A percentile compares a stretch with the other conserved stretches of the same genome.
Conservation (phyloP, 2,888 invertebrate species). For the Dasysyrphus albostriatus region DNA sequence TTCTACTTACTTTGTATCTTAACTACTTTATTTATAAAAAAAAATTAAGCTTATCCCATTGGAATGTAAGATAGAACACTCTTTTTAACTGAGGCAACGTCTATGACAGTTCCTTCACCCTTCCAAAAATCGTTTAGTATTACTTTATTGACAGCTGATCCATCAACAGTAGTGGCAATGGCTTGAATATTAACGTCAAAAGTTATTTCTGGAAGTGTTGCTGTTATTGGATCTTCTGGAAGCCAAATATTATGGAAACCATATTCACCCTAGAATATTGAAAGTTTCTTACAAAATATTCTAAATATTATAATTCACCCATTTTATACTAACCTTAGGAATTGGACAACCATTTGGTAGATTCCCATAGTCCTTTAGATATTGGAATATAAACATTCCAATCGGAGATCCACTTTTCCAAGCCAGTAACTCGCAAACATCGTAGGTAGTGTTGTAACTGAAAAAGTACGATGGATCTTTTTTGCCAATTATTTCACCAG, state of each 20-base stretch:
- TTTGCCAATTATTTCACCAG: conserved; percentile 78
- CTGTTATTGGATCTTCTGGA: conserved; percentile 81
- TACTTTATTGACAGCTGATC: conserved; percentile 78
- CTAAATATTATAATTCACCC: conserved; percentile 30
- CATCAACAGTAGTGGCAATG: conserved; percentile 77
- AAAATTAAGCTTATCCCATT: conserved; percentile 46
- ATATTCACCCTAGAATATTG: conserved; percentile 81
- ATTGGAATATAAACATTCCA: conserved; percentile 79
- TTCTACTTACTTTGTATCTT: conserved; percentile 19
- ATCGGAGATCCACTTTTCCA: conserved; percentile 79
- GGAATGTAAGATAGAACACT: conserved; percentile 80
- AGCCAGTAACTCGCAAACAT: conserved; percentile 79
- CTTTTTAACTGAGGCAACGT: conserved; percentile 79
- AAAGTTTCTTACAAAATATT: not conserved
- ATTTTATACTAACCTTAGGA: conserved; percentile 78
- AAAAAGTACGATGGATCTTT: conserved; percentile 78
- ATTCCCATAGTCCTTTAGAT: conserved; percentile 79
- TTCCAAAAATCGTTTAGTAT: conserved; percentile 79
- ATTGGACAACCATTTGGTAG: conserved; percentile 80
- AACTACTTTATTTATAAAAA: conserved; percentile 11
- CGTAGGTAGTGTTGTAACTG: conserved; percentile 79
- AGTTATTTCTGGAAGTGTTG: conserved; percentile 80
- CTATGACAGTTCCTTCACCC: conserved; percentile 79
- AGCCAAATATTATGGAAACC: conserved; percentile 81
- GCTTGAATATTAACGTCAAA: conserved; percentile 78